Evolutionary conservation across 1,140 invertebrate genomes (phyloP).

Genomic region (Trichonephila clavata): DNA sequence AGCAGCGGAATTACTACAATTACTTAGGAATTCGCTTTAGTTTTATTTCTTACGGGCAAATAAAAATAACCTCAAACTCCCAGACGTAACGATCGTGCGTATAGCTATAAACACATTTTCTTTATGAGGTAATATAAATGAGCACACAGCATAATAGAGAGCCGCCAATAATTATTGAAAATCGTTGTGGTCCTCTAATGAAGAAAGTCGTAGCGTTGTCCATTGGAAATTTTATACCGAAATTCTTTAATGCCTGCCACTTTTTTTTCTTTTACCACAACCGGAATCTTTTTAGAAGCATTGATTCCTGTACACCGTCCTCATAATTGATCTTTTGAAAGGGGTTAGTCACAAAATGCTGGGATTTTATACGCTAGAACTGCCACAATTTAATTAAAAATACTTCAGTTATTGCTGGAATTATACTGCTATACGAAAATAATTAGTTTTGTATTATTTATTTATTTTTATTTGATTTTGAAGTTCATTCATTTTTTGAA

Average conservation of each 20-base stretch:
- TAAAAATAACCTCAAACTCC: not conserved
- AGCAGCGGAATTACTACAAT: too few relatives aligned
- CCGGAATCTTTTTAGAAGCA: not conserved
- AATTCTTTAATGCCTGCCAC: not conserved
- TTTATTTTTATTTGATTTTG: too few relatives aligned
- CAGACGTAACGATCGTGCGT: not conserved
- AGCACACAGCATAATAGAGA: not conserved
- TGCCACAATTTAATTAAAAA: too few relatives aligned
- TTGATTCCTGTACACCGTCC: not conserved
- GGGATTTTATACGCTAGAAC: too few relatives aligned
- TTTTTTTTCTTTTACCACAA: not conserved
- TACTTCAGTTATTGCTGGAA: too few relatives aligned
- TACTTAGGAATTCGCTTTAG: not conserved
- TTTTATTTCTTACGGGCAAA: not conserved
- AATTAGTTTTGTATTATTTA: too few relatives aligned
- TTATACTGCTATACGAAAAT: too few relatives aligned
- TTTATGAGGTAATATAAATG: constrained; percentile 29
- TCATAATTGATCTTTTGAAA: constrained; percentile 12
- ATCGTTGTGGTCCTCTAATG: constrained; percentile 2
- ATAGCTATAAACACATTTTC: constrained; percentile 12
- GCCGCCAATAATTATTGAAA: constrained; percentile 37
- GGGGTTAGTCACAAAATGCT: not conserved
- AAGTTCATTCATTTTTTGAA: too few relatives aligned
- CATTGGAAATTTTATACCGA: constrained; percentile 2
- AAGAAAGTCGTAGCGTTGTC: not conserved